Evolutionary conservation across 2,113 vertebrate species (phyloP).

Genomic region (Rhizomys pruinosus): DNA sequence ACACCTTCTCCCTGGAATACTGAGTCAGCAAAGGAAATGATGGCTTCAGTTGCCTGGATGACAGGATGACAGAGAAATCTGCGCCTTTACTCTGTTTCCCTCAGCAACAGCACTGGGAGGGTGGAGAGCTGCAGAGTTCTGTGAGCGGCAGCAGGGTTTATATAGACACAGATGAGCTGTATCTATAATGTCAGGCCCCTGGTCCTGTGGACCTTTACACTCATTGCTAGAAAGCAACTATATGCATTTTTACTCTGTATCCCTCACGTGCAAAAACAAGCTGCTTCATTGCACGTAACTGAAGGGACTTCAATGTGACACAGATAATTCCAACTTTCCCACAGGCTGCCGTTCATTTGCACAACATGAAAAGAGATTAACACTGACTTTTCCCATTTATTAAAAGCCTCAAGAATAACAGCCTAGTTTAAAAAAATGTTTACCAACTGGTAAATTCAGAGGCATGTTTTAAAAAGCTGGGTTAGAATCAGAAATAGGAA

Average conservation of each 20-base stretch:
- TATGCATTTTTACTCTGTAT: slow-evolving; percentile 56
- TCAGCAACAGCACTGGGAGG: neutral
- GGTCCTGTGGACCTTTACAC: neutral
- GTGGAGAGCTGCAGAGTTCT: neutral
- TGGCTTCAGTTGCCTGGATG: neutral
- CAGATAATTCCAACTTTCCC: slow-evolving; percentile 22
- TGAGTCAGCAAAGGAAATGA: slow-evolving; percentile 45
- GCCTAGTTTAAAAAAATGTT: neutral
- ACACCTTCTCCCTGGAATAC: neutral
- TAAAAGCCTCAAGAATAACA: slow-evolving; percentile 36
- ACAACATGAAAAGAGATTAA: slow-evolving; percentile 58
- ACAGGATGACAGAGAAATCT: slow-evolving; percentile 10
- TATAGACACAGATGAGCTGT: slow-evolving; percentile 57
- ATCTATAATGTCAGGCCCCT: slow-evolving; percentile 1
- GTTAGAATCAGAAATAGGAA: slow-evolving; percentile 60
- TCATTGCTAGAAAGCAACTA: slow-evolving; percentile 59
- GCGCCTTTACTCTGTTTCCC: neutral
- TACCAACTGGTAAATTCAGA: slow-evolving; percentile 43
- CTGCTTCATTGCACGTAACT: slow-evolving; percentile 38
- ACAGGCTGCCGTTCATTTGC: slow-evolving; percentile 14
- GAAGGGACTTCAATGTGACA: slow-evolving; percentile 42
- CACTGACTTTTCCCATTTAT: slow-evolving; percentile 39
- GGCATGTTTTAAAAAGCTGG: slow-evolving; percentile 16
- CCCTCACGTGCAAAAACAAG: slow-evolving; percentile 26
- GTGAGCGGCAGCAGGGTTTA: neutral